Percentiles rank a stretch among this genome's conserved stretches.
Evolutionary conservation across 1,140 invertebrate species (phyloP).

Genomic region (Neodiprion pinetum): DNA sequence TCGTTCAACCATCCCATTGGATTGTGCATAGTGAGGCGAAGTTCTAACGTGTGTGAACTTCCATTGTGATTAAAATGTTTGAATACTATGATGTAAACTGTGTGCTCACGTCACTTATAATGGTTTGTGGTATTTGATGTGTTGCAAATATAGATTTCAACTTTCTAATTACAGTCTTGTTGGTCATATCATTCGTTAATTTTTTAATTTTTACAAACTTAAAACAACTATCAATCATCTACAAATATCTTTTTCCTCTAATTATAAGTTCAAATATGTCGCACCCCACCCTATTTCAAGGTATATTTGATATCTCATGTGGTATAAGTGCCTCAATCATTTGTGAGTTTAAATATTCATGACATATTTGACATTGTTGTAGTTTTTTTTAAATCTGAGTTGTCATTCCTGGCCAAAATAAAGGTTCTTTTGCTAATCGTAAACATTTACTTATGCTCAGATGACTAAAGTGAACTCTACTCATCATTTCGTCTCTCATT

Average conservation of each 20-base stretch:
- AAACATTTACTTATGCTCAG: constrained; percentile 55
- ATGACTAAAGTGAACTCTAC: constrained; percentile 55
- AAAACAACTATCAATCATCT: constrained; percentile 33
- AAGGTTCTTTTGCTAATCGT: constrained; percentile 43
- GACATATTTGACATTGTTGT: constrained; percentile 50
- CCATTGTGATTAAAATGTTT: constrained; percentile 49
- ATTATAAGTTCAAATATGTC: constrained; percentile 40
- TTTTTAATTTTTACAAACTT: constrained; percentile 30
- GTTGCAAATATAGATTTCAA: constrained; percentile 47
- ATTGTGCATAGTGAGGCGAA: constrained; percentile 51
- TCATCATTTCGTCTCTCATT: constrained; percentile 46
- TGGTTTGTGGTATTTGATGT: constrained; percentile 49
- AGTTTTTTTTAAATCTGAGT: constrained; percentile 56
- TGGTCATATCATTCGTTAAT: constrained; percentile 20
- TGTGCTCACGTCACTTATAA: constrained; percentile 57
- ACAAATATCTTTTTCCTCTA: too few species aligned
- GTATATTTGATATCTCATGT: constrained; percentile 39
- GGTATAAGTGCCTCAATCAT: constrained; percentile 45
- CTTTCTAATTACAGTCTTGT: constrained; percentile 28
- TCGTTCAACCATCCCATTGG: constrained; percentile 48
- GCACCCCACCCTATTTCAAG: constrained; percentile 40
- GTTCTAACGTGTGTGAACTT: constrained; percentile 47
- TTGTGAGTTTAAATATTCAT: constrained; percentile 37
- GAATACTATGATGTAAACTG: constrained; percentile 56
- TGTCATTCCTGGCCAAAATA: constrained; percentile 59